phyloP scores from a whole-genome alignment of 2,113 vertebrate genomes.

The Cyrtonyx montezumae region DNA sequence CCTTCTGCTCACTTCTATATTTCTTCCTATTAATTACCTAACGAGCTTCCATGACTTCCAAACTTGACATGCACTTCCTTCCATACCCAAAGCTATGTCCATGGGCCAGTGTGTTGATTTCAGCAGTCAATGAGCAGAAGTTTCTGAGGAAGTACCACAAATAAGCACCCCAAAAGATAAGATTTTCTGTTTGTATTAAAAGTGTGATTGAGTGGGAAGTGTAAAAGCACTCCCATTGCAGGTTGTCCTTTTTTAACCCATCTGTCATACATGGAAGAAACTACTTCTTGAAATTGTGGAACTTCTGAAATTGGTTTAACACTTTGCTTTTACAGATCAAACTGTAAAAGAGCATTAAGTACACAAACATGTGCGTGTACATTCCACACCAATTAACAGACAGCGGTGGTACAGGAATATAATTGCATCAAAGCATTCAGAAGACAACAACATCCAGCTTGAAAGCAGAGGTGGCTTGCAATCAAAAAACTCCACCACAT shows the following conservation, averaged over 20 bases:
- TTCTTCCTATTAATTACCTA: background rate
- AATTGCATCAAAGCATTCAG: background rate
- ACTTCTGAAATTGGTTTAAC: background rate
- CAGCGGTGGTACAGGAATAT: background rate
- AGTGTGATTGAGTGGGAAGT: background rate
- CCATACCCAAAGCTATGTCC: background rate
- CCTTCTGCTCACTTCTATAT: background rate
- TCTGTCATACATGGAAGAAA: background rate
- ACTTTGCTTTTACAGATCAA: background rate
- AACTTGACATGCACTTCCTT: background rate
- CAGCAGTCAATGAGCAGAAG: background rate
- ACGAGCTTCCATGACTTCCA: background rate
- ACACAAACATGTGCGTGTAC: rapidly evolving
- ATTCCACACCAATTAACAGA: background rate
- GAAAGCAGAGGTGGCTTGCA: background rate
- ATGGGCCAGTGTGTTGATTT: background rate
- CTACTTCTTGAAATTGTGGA: background rate
- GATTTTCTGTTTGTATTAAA: background rate
- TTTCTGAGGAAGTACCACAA: background rate
- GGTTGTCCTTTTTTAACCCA: background rate
- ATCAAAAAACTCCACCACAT: rapidly evolving
- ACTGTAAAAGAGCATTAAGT: background rate
- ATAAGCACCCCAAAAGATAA: background rate
- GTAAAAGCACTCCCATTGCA: background rate
- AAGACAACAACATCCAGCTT: background rate